Evolutionary conservation across 2,797 vertebrate genomes (phyloP), one percentile per base, ranked within the genome.

Genomic region (Eleutherodactylus coqui): DNA sequence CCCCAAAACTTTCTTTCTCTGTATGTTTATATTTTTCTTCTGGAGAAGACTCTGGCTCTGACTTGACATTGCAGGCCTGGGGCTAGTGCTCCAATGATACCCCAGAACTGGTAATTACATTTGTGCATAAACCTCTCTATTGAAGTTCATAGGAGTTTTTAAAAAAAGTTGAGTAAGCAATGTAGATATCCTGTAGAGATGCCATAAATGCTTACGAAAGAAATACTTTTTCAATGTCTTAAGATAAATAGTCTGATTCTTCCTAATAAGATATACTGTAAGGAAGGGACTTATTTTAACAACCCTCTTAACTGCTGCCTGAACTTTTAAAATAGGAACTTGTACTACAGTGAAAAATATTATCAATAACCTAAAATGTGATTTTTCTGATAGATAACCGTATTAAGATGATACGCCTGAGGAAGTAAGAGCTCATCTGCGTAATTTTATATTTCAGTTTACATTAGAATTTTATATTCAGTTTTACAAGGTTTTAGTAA

Each of bases 331-430:
- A 32, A 67, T 7, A 32, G 32, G 29, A 60, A 62, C 60, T 27
- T 58, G 60, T 62, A 21, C 32, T 36, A 38, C 7, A 69, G 17
- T 69, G 34, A 69, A 38, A 69, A 69, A 69, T 69, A 69, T 64
- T 64, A 34, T 36, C 64, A 69, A 69, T 69, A 69, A 69, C 34
- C 21, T 69, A 69, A 24, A 69, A 69, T 69, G 32, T 36, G 34
- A 69, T 69, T 69, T 32, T 38, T 38, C 64, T 21, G 17, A 69
- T 38, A 69, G 64, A 69, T 38, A 69, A 69, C 34, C 38, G 32
- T 21, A 69, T 36, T 69, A 69, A 3, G 6, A 69, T 21, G 19
- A 69, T 36, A 69, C 1, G 34, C 64, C 64, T 10, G 8, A 7
- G 64, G 64, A 69, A 21, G 29, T 36, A 38, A 24, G 38, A 36